phyloP scores from a whole-genome alignment of 2,888 invertebrate species.

The Gisinianus flammeolus region DNA sequence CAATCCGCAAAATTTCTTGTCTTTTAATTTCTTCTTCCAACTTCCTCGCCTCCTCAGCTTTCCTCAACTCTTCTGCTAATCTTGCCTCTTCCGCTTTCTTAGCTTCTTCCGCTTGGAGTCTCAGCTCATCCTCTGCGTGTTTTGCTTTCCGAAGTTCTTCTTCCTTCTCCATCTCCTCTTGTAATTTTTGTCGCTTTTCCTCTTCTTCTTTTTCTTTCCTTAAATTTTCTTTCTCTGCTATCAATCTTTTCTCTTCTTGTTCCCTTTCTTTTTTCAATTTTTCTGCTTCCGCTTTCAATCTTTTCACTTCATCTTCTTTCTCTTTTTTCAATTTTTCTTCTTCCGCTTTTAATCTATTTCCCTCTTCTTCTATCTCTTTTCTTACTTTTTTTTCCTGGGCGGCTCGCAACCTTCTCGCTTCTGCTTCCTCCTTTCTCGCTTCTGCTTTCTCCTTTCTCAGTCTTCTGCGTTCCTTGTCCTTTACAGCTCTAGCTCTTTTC shows the following conservation, averaged over 20 bases:
- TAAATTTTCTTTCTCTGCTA: background rate
- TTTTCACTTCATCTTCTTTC: slow-evolving; percentile 13
- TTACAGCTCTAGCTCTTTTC: background rate
- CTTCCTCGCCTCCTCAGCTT: background rate
- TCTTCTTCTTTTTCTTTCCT: slow-evolving; percentile 2
- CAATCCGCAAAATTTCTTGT: background rate
- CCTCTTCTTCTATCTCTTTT: background rate
- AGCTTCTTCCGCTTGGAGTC: background rate
- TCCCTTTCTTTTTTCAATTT: background rate
- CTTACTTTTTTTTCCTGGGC: background rate
- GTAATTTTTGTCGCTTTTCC: background rate
- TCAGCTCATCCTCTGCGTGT: background rate
- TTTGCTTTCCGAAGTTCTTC: background rate
- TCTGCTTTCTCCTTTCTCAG: background rate
- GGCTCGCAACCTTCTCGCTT: background rate
- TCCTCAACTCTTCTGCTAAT: background rate
- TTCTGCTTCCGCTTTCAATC: background rate
- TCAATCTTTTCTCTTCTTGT: background rate
- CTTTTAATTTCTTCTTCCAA: background rate
- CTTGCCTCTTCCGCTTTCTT: background rate
- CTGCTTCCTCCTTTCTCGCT: background rate
- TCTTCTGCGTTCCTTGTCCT: background rate
- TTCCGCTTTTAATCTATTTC: background rate
- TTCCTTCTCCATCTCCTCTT: background rate
- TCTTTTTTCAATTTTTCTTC: slow-evolving; percentile 7